Base-by-base conservation (phyloP, 2,797 vertebrate species). In the Bradypodion pumilum region DNA sequence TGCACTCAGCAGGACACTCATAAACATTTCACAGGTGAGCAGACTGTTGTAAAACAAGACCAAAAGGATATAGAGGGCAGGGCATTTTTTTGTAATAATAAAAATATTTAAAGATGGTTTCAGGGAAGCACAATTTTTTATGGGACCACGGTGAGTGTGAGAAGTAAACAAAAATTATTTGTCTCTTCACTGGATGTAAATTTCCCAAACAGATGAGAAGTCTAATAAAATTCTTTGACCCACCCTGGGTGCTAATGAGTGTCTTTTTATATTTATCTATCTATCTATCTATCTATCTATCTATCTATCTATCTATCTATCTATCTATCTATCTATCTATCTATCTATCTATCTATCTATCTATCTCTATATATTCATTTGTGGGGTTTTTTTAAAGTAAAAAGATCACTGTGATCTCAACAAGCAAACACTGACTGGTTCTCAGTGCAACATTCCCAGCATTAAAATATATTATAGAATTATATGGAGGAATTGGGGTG, bases 91-190 rank as follows among this genome's bases (percentile, higher is more conserved):
- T 81, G 15, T 9, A 86, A 89, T 88, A 88, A 87, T 89, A 87
- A 70, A 92, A 87, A 89, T 93, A 94, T 94, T 94, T 94, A 94
- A 94, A 90, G 35, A 90, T 90, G 90, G 85, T 94, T 94, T 92
- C 90, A 87, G 44, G 88, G 60, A 93, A 92, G 90, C 91, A 91
- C 90, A 85, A 89, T 73, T 90, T n/a, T 88, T 85, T 76, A 81
- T 79, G 80, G 80, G 90, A 88, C 68, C 90, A 82, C 89, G 82
- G 68, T 25, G 68, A 84, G 84, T 49, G 72, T 63, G 70, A 0
- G 0, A 91, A 83, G 74, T 37, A 77, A 83, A 79, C 46, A 49
- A 68, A 59, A 84, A 63, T 29, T 88, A 29, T 91, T 92, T 93
- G 92, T 91, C 87, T 93, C 85, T 91, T 92, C 92, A 88, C 88